A percentile compares a stretch with the other conserved stretches of the same genome.
Evolutionary conservation across 2,797 vertebrate species (phyloP).

Genomic region (Lagodon rhomboides): DNA sequence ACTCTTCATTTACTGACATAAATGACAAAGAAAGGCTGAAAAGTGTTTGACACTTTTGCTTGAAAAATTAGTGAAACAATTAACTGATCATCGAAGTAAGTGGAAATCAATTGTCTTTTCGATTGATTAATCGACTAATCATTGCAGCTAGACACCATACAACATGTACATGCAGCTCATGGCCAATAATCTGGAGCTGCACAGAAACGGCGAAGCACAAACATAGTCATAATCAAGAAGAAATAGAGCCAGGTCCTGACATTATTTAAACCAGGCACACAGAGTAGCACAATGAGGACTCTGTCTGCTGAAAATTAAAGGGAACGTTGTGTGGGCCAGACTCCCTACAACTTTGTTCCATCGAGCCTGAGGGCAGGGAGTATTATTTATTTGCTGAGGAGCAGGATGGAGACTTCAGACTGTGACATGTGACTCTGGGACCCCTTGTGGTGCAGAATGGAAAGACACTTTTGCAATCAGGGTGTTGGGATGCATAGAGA

Average conservation of each 20-base stretch:
- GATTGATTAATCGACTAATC: background rate
- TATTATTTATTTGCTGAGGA: conserved; percentile 22
- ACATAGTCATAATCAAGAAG: conserved; percentile 33
- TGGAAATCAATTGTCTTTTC: no score
- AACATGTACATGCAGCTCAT: background rate
- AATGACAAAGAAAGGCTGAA: no score
- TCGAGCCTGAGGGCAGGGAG: conserved; percentile 39
- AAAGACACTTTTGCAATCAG: conserved; percentile 10
- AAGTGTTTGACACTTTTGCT: background rate
- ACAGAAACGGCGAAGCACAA: conserved; percentile 24
- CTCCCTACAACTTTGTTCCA: conserved; percentile 56
- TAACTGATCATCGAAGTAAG: no score
- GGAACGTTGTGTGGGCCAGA: conserved; percentile 45
- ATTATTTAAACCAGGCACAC: conserved; percentile 54
- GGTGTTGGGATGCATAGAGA: background rate
- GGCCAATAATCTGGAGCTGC: conserved; percentile 8
- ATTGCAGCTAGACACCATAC: background rate
- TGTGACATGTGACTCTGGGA: conserved; percentile 44
- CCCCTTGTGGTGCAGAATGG: conserved; percentile 63
- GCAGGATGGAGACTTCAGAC: conserved; percentile 23
- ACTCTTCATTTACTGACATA: no score
- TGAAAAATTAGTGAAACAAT: no score
- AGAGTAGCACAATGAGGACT: conserved; percentile 51
- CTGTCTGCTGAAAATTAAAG: conserved; percentile 59
- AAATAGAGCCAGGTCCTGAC: conserved; percentile 20